phyloP scores from a whole-genome alignment of 2,888 invertebrate genomes.

The Camptogramma bilineatum region DNA sequence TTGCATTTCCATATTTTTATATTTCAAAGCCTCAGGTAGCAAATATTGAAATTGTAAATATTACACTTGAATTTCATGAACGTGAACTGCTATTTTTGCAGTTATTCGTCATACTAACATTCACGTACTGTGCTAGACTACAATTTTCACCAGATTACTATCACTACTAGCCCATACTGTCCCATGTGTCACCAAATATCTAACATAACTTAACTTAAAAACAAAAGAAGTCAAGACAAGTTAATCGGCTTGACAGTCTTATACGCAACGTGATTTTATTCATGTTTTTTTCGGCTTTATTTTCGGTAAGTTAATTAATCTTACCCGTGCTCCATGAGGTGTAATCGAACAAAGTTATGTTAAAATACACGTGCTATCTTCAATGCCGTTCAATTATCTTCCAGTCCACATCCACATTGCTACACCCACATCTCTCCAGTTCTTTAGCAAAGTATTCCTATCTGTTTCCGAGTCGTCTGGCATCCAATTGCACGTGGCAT shows the following conservation, averaged over 20 bases:
- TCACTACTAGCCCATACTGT: no score
- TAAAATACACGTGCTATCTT: neutral
- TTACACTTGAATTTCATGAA: slow-evolving; percentile 10
- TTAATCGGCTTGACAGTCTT: no score
- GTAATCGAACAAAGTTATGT: neutral
- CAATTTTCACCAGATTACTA: no score
- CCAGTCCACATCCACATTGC: neutral
- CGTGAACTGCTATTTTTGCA: neutral
- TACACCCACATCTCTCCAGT: neutral
- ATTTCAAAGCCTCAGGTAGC: slow-evolving; percentile 13
- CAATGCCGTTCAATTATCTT: neutral
- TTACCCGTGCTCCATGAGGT: neutral
- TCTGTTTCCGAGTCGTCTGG: slow-evolving; percentile 77
- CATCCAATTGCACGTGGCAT: slow-evolving; percentile 76
- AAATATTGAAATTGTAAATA: slow-evolving; percentile 19
- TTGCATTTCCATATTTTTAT: slow-evolving; percentile 34
- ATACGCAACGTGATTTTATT: no score
- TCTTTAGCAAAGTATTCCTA: slow-evolving; percentile 48
- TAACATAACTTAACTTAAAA: no score
- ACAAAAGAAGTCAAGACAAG: no score
- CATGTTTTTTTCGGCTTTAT: no score
- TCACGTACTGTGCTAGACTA: neutral
- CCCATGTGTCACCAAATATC: no score
- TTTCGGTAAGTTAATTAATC: no score
- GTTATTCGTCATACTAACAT: neutral